Percentiles rank a stretch among this genome's conserved stretches.
Evolutionary conservation across 2,888 invertebrate species (phyloP).

Genomic region (Dendrolimus pini): DNA sequence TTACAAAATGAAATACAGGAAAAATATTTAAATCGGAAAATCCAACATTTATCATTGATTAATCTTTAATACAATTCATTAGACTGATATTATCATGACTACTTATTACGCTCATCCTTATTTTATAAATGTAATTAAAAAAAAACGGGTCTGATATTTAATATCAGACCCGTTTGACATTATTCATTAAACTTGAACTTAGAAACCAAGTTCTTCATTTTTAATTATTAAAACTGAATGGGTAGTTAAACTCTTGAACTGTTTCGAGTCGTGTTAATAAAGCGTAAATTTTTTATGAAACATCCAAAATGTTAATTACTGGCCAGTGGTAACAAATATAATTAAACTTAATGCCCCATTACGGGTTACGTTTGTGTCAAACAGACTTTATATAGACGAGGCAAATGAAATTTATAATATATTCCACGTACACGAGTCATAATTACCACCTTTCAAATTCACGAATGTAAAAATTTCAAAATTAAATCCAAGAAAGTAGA

Average conservation of each 20-base stretch:
- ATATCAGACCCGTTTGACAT: neutral
- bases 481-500: no score
- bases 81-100: no score
- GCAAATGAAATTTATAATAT: neutral
- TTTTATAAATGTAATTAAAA: neutral
- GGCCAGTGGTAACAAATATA: conserved; percentile 9
- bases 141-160: no score
- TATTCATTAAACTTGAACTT: neutral
- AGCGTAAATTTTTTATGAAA: conserved; percentile 10
- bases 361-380: conserved; percentile 3
- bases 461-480: no score
- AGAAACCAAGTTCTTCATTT: conserved; percentile 21
- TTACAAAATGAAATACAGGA: no score
- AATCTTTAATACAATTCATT: no score
- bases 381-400: neutral
- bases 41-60: no score
- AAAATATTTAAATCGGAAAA: no score
- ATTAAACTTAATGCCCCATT: conserved; percentile 24
- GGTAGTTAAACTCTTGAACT: conserved; percentile 21
- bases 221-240: conserved; percentile 20
- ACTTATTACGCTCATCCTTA: neutral
- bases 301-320: conserved; percentile 21
- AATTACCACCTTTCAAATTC: no score
- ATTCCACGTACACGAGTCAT: no score
- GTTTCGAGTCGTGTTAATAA: conserved; percentile 17